A percentile compares a stretch with the other conserved stretches of the same genome.
phyloP scores from a whole-genome alignment of 2,888 invertebrate species.

The Cheilosia scutellata region DNA sequence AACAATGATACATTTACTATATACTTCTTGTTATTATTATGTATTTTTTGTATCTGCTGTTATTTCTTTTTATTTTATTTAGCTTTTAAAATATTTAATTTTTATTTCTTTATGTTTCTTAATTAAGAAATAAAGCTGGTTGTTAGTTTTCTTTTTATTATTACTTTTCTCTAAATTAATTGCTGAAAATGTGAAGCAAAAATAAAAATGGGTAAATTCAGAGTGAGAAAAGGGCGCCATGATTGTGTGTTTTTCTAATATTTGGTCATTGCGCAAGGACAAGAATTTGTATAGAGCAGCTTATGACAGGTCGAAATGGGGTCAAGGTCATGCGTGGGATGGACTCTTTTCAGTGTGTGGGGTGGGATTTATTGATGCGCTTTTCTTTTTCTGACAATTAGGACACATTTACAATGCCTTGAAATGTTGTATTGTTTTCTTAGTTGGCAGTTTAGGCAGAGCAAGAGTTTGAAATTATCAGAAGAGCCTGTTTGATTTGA shows the following conservation, averaged over 20 bases:
- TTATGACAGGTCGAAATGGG: constrained; percentile 55
- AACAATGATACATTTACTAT: constrained; percentile 70
- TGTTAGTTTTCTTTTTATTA: constrained; percentile 8
- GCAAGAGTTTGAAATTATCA: constrained; percentile 18
- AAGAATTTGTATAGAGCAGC: constrained; percentile 28
- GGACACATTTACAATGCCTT: not conserved
- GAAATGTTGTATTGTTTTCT: constrained; percentile 2
- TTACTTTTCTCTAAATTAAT: constrained; percentile 11
- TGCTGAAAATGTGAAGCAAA: constrained; percentile 9
- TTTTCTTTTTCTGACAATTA: not conserved
- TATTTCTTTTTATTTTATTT: constrained; percentile 18
- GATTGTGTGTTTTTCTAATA: constrained; percentile 18
- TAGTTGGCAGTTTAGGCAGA: constrained; percentile 49
- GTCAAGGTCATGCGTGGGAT: constrained; percentile 67
- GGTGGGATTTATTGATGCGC: not conserved
- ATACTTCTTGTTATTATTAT: constrained; percentile 44
- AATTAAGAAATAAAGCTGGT: constrained; percentile 54
- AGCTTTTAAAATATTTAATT: constrained; percentile 1
- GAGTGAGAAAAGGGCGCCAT: not conserved
- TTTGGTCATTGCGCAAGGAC: constrained; percentile 65
- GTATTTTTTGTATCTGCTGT: constrained; percentile 15
- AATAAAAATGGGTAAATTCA: not conserved
- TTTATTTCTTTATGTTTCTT: constrained; percentile 26
- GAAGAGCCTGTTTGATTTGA: not conserved
- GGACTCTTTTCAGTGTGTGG: constrained; percentile 10